Conservation (phyloP, 2,113 vertebrate genomes). For the Choloepus hoffmanni region DNA sequence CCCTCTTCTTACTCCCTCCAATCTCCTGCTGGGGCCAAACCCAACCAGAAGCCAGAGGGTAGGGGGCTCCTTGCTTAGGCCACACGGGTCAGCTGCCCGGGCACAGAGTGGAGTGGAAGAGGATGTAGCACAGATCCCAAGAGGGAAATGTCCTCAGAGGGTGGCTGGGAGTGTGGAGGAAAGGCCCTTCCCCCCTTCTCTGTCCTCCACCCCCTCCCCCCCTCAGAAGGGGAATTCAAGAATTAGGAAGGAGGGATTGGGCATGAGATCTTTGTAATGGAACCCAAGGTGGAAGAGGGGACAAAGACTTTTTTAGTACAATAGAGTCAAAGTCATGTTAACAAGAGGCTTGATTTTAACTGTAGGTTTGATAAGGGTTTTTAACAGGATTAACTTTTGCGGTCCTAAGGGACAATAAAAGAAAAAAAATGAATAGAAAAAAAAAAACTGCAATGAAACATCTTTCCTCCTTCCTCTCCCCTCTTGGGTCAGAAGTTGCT, state of each 20-base stretch:
- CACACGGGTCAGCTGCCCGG: neutral
- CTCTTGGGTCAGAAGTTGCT: neutral
- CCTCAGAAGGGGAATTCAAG: neutral
- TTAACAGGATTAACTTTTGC: neutral
- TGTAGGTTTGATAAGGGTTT: neutral
- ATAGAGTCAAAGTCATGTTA: neutral
- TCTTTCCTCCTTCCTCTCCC: rapidly evolving
- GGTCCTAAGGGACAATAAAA: neutral
- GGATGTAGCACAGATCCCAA: neutral
- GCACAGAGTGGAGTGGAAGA: neutral
- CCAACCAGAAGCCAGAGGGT: neutral
- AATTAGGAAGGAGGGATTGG: neutral
- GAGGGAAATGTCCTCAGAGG: no score
- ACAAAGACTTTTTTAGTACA: neutral
- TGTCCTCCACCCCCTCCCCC: neutral
- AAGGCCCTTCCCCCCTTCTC: neutral
- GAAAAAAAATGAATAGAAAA: neutral
- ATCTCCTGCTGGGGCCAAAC: neutral
- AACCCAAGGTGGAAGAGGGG: neutral
- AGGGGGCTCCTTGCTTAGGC: no score
- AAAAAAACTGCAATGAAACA: neutral
- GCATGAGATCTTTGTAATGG: neutral
- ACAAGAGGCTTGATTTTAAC: neutral
- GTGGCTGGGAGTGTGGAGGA: neutral
- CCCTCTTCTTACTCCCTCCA: neutral